Base-by-base conservation (phyloP, 2,888 invertebrate genomes). In the Galerucella pusilla region DNA sequence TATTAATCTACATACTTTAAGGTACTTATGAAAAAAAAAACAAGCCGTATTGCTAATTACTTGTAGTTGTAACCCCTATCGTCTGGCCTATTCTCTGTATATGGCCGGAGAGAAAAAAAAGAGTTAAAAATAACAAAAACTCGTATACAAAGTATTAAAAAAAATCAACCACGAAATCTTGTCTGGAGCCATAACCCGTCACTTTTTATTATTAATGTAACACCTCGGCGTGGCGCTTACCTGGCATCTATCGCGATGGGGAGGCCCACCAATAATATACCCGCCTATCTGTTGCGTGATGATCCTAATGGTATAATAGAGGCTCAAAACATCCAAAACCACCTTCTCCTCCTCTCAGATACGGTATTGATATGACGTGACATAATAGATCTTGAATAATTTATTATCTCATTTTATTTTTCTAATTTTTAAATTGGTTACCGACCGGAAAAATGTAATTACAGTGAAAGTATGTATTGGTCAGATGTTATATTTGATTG, bases 121-220 rank as follows among this genome's bases (percentile, higher is more conserved):
- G 60, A 70, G 69, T 66, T 52, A 71, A 68, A 71, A 68, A 57
- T 64, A 77, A 67, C 73, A 75, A 69, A 70, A 74, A 74, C n/a
- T n/a, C 54, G 20, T 61, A 66, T 35, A 74, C 45, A 54, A 45
- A 67, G 69, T 57, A 68, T 42, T 35, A 68, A 57, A 76, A 76
- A 73, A 63, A 78, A 69, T 72, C 60, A 60, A 73, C 75, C 76
- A 78, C 78, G 76, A 79, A 79, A 78, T 79, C 76, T 79, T 78
- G 85, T 85, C 83, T 85, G 84, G 84, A 83, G 84, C 84, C 84
- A 79, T 81, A 83, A 83, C 80, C 81, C 82, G 85, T 85, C 85
- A 84, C 81, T 84, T 81, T 82, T 81, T 80, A 82, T 84, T 84
- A 85, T 85, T 84, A 84, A 85, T 84, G 84, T 81, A 84, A 85